Conservation (phyloP, 1,140 invertebrate genomes). For the Rhyzopertha dominica region DNA sequence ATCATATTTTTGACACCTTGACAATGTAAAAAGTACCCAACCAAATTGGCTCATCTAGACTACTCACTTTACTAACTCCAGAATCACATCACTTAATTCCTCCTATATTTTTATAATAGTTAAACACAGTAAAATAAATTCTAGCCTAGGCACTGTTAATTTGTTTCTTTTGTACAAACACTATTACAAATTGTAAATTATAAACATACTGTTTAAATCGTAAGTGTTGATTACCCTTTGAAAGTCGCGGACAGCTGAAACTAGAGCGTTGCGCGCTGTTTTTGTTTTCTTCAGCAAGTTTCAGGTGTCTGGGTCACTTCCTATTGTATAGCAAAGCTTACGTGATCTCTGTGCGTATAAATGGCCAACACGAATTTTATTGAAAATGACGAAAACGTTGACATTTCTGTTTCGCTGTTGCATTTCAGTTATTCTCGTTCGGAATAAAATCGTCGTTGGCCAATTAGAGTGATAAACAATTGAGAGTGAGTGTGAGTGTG, state of each 20-base stretch:
- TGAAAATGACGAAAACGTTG: constrained; percentile 5
- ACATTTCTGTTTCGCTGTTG: constrained; percentile 9
- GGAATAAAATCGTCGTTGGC: not conserved
- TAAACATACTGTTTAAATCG: constrained; percentile 8
- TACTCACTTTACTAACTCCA: too few relatives aligned
- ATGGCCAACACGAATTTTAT: constrained; percentile 1
- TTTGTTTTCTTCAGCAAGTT: not conserved
- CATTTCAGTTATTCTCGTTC: constrained; percentile 8
- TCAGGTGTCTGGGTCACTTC: constrained; percentile 4
- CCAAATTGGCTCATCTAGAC: too few relatives aligned
- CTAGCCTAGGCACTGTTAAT: constrained; percentile 8
- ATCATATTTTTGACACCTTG: too few relatives aligned
- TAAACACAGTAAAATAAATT: constrained; percentile 4
- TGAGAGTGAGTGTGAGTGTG: constrained; percentile 22
- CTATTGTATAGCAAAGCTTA: constrained; percentile 15
- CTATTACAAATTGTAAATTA: too few relatives aligned
- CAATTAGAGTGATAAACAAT: constrained; percentile 9
- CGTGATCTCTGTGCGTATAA: constrained; percentile 18
- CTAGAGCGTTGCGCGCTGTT: not conserved
- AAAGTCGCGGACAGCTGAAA: not conserved
- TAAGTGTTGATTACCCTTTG: constrained; percentile 14
- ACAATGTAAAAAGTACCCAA: too few relatives aligned
- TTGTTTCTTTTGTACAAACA: constrained; percentile 14
- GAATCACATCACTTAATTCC: too few relatives aligned
- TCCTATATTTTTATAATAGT: too few relatives aligned